Base-by-base conservation (phyloP, 2,797 vertebrate species). In the Babyrousa celebensis region DNA sequence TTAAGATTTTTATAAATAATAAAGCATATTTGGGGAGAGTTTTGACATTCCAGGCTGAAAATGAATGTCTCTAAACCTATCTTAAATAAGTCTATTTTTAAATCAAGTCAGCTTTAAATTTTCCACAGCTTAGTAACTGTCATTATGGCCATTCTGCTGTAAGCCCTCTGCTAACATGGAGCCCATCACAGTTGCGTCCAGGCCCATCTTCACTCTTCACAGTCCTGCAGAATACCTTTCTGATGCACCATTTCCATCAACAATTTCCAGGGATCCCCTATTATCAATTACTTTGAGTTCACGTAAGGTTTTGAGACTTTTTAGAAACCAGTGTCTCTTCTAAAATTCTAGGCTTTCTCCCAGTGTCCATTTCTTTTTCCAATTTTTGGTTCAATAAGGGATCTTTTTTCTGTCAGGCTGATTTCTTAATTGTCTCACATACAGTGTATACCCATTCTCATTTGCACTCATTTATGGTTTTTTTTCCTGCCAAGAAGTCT, bases 41-140 rank as follows among this genome's bases (percentile, higher is more conserved):
- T 95, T 92, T 96, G 23, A 82, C 62, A 84, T 93, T 88, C 40
- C 12, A 77, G n/a, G 48, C 78, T 29, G 60, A 93, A 94, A 96
- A 78, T 29, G 72, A 72, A 21, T 92, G 10, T 84, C 72, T 90
- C 15, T 52, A 58, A 85, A 67, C 23, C n/a, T 85, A 80, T 43
- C 82, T 90, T 83, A 92, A 90, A 63, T 68, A 93, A 85, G 52
- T 67, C 84, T 91, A 27, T 65, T 94, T 92, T 85, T 36, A 89
- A 89, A 67, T 72, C 20, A 25, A 29, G n/a, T 62, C 74, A 36
- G 25, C 29, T 83, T 71, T 62, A 63, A 74, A 68, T 12, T 68
- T 77, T 89, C 54, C 67, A 63, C 54, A 60, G 27, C 21, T 63
- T 92, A n/a, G 25, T 74, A 78, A 36, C 3, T 65, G 7, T 82